Evolutionary conservation across 2,797 vertebrate species (phyloP).

Genomic region (Ctenosaura bakeri): DNA sequence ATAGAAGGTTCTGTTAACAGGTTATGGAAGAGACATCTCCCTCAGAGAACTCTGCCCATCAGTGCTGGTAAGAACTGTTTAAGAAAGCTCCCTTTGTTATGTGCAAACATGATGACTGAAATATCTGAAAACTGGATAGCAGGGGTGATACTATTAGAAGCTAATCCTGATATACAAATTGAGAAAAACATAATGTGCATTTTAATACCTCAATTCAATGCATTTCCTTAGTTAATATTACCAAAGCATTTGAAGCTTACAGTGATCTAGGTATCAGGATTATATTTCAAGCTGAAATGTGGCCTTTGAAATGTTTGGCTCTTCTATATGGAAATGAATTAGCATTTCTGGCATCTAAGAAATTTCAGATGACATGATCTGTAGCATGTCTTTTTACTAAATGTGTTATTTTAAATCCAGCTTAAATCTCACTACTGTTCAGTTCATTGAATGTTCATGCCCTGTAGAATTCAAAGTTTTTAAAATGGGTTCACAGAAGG

Average conservation of each 20-base stretch:
- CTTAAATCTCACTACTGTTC: neutral
- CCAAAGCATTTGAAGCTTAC: constrained; percentile 1
- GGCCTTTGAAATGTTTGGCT: constrained; percentile 4
- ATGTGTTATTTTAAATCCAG: neutral
- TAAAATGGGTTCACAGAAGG: neutral
- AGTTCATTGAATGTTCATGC: constrained; percentile 6
- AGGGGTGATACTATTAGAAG: neutral
- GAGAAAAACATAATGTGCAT: neutral
- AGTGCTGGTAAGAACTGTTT: neutral
- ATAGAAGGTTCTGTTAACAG: neutral
- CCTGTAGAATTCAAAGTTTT: neutral
- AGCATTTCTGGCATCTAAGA: constrained; percentile 21
- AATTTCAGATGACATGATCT: neutral
- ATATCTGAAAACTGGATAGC: neutral
- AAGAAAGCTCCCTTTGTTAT: neutral
- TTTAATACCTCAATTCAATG: neutral
- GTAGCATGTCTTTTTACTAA: neutral
- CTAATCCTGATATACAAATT: neutral
- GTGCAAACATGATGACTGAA: neutral
- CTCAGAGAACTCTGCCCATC: neutral
- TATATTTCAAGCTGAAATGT: neutral
- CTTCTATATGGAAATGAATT: constrained; percentile 12
- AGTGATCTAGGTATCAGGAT: constrained; percentile 19
- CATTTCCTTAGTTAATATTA: neutral
- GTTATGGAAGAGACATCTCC: neutral